Evolutionary conservation across 2,888 invertebrate species (phyloP).

Genomic region (Chaetoderma sp.): DNA sequence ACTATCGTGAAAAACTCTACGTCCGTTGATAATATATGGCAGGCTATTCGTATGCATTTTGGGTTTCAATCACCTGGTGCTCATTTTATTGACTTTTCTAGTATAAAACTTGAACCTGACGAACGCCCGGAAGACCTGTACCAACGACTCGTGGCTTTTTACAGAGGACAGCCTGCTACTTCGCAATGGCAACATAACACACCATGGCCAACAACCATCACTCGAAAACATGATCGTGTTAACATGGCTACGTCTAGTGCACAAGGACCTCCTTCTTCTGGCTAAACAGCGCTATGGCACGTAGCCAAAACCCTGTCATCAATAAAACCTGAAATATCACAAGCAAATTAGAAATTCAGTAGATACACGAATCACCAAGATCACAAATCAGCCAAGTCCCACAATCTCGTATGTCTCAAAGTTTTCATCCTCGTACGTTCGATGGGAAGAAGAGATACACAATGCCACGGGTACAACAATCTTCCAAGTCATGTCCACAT

Average conservation of each 20-base stretch:
- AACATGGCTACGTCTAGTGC: constrained; percentile 18
- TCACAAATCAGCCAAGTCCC: too few relatives aligned
- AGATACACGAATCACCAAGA: too few relatives aligned
- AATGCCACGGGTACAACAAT: too few relatives aligned
- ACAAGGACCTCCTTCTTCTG: constrained; percentile 14
- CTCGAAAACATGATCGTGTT: constrained; percentile 24
- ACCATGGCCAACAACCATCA: constrained; percentile 33
- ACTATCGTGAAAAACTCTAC: constrained; percentile 35
- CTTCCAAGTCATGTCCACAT: too few relatives aligned
- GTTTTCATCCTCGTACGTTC: too few relatives aligned
- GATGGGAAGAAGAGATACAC: too few relatives aligned
- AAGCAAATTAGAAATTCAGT: too few relatives aligned
- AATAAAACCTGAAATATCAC: constrained; percentile 8
- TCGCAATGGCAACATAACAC: constrained; percentile 23
- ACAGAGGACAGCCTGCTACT: constrained; percentile 33
- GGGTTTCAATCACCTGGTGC: constrained; percentile 35
- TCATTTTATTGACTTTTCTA: constrained; percentile 32
- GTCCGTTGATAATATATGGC: constrained; percentile 27
- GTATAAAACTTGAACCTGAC: constrained; percentile 27
- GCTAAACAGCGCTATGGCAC: constrained; percentile 9
- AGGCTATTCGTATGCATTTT: constrained; percentile 29
- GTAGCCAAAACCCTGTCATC: background rate
- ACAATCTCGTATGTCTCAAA: too few relatives aligned
- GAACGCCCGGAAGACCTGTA: constrained; percentile 37
- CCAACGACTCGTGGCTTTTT: constrained; percentile 33